phyloP scores from a whole-genome alignment of 2,888 invertebrate species.

The Drosophila phalerata region DNA sequence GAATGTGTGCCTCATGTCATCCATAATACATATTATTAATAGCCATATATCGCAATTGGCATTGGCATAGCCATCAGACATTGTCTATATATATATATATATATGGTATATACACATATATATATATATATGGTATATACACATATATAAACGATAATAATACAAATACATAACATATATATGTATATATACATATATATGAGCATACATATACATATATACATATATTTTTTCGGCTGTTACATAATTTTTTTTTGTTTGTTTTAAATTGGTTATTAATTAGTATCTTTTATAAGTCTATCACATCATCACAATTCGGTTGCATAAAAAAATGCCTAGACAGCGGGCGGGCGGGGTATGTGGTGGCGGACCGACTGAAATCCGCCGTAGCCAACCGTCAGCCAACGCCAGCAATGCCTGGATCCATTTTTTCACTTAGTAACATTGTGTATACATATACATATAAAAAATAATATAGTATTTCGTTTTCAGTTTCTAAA shows the following conservation, averaged over 20 bases:
- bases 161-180: slow-evolving; percentile 49
- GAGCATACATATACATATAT: slow-evolving; percentile 17
- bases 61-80: slow-evolving; percentile 59
- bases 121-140: slow-evolving; percentile 27
- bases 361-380: background rate
- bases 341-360: slow-evolving; percentile 13
- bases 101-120: slow-evolving; percentile 31
- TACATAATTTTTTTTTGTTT: slow-evolving; percentile 41
- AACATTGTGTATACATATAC: slow-evolving; percentile 76
- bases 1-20: slow-evolving; percentile 84
- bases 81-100: slow-evolving; percentile 45
- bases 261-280: slow-evolving; percentile 69
- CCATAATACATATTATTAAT: slow-evolving; percentile 79
- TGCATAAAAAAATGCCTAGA: slow-evolving; percentile 70
- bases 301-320: slow-evolving; percentile 85
- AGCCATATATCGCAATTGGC: slow-evolving; percentile 59
- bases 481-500: slow-evolving; percentile 51
- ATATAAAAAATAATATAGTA: slow-evolving; percentile 67
- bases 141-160: slow-evolving; percentile 61
- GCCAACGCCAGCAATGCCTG: slow-evolving; percentile 35
- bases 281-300: slow-evolving; percentile 83
- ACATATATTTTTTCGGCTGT: slow-evolving; percentile 31
- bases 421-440: slow-evolving; percentile 57
- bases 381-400: slow-evolving; percentile 7
- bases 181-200: slow-evolving; percentile 34